Conservation (phyloP, 2,113 vertebrate genomes). For the Malurus elegans region DNA sequence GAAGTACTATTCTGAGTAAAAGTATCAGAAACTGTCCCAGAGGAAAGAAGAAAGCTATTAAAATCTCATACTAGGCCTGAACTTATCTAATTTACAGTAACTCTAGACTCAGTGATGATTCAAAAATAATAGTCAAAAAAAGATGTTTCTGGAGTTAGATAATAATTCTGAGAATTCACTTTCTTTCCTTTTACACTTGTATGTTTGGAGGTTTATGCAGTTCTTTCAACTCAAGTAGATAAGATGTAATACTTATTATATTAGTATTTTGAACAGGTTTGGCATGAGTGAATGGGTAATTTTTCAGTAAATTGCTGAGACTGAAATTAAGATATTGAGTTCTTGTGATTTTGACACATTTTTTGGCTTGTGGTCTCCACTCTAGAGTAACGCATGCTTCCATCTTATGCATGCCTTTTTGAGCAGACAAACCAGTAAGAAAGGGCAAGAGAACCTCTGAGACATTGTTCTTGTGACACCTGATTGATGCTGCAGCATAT, state of each 20-base stretch:
- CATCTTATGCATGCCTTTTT: background rate
- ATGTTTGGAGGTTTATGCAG: background rate
- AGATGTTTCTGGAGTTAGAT: background rate
- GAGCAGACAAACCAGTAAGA: background rate
- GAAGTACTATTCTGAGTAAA: background rate
- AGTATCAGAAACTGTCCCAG: background rate
- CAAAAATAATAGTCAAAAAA: background rate
- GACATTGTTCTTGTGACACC: background rate
- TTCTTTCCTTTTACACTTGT: background rate
- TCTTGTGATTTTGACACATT: background rate
- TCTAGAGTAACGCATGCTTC: background rate
- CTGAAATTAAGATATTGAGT: background rate
- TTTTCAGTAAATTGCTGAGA: background rate
- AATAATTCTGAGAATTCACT: background rate
- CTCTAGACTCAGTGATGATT: background rate
- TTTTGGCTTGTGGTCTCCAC: background rate
- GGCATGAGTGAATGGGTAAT: background rate
- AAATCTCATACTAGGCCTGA: accelerated
- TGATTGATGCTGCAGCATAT: background rate
- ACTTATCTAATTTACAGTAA: background rate
- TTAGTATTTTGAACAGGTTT: background rate
- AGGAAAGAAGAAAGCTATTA: background rate
- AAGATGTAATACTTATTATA: background rate
- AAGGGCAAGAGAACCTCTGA: background rate
- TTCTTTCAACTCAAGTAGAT: background rate